Evolutionary conservation across 1,140 invertebrate species (phyloP).

Genomic region (Danaus melanippus): DNA sequence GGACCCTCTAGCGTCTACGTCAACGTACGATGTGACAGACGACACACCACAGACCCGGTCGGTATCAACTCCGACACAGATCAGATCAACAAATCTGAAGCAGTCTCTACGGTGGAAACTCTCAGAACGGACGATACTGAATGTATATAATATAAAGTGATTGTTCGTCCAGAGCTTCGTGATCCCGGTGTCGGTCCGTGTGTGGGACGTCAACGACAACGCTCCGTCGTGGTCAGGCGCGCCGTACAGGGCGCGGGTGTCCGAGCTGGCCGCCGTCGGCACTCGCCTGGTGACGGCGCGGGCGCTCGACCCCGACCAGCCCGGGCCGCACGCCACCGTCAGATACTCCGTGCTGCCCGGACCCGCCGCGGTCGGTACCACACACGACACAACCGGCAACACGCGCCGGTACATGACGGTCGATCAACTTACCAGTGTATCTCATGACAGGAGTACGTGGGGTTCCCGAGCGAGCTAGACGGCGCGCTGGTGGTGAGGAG

Average conservation of each 20-base stretch:
- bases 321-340: slow-evolving; percentile 90
- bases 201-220: slow-evolving; percentile 95
- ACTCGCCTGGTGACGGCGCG: slow-evolving; percentile 83
- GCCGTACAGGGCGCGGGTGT: slow-evolving; percentile 87
- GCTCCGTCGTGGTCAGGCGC: slow-evolving; percentile 86
- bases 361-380: slow-evolving; percentile 77
- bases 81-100: too few species aligned
- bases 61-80: slow-evolving; percentile 15
- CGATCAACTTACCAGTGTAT: not conserved
- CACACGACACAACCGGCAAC: not conserved
- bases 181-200: slow-evolving; percentile 90
- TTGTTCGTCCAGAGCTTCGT: slow-evolving; percentile 79
- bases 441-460: slow-evolving; percentile 78
- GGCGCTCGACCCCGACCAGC: slow-evolving; percentile 89
- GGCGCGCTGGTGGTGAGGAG: slow-evolving; percentile 86
- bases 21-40: slow-evolving; percentile 86
- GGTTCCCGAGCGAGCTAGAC: slow-evolving; percentile 89
- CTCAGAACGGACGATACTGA: too few species aligned
- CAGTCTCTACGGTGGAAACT: too few species aligned
- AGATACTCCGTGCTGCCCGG: slow-evolving; percentile 87
- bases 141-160: too few species aligned
- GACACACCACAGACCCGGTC: slow-evolving; percentile 84
- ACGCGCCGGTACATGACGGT: not conserved
- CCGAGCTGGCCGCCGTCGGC: slow-evolving; percentile 88
- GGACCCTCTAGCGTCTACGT: slow-evolving; percentile 89